Evolutionary conservation across 2,888 invertebrate species (phyloP).

Genomic region (Chorisops tibialis): DNA sequence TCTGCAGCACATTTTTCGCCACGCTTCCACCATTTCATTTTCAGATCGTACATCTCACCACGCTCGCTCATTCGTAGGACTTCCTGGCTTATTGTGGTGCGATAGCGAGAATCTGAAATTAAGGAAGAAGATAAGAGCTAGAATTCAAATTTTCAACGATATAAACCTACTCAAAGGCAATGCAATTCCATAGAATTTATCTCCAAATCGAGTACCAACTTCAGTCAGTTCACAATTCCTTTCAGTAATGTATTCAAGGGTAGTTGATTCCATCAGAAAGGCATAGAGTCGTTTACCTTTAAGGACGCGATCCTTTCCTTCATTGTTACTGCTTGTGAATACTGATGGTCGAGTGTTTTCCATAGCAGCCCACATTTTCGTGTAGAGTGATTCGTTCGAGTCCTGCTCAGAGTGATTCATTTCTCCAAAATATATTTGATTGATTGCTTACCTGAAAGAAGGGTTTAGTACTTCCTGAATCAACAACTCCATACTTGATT

Average conservation of each 20-base stretch:
- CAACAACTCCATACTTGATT: conserved; percentile 88
- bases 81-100: conserved; percentile 79
- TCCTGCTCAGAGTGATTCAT: conserved; percentile 56
- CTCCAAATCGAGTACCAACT: conserved; percentile 78
- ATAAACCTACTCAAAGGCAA: conserved; percentile 75
- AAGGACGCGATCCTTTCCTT: conserved; percentile 81
- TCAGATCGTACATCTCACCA: conserved; percentile 74
- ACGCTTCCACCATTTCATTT: conserved; percentile 90
- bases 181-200: conserved; percentile 92
- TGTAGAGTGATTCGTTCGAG: conserved; percentile 84
- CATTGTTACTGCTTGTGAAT: conserved; percentile 76
- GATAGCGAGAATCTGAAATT: conserved; percentile 75
- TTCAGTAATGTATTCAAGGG: conserved; percentile 87
- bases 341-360: conserved; percentile 77
- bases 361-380: conserved; percentile 92
- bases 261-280: conserved; percentile 94
- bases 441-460: conserved; percentile 76
- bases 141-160: not conserved
- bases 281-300: conserved; percentile 81
- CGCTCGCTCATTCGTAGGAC: conserved; percentile 88
- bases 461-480: conserved; percentile 84
- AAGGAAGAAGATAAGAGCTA: not conserved
- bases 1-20: not conserved
- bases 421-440: not conserved
- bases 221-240: conserved; percentile 80